Evolutionary conservation across 2,113 vertebrate genomes (phyloP).

Genomic region (Eulemur rufifrons): DNA sequence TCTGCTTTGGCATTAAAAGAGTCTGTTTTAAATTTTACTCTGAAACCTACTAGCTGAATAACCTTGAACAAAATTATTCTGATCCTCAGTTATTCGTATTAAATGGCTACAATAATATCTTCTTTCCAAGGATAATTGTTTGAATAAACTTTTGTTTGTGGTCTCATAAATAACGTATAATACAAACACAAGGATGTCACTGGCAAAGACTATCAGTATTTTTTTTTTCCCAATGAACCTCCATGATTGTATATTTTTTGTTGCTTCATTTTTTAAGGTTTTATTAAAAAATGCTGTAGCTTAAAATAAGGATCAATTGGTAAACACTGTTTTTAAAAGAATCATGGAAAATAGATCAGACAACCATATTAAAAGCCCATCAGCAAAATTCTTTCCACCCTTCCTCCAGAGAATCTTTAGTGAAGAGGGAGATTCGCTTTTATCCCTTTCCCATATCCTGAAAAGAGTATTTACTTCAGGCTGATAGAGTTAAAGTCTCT

Average conservation of each 20-base stretch:
- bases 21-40: constrained; percentile 36
- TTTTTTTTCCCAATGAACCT: neutral
- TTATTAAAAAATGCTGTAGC: neutral
- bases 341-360: neutral
- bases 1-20: constrained; percentile 27
- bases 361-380: neutral
- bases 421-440: neutral
- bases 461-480: neutral
- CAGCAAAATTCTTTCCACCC: neutral
- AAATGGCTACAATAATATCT: neutral
- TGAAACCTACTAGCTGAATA: constrained; percentile 11
- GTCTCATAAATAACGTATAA: neutral
- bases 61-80: neutral
- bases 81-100: neutral
- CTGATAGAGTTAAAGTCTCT: neutral
- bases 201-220: neutral
- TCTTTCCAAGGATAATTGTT: neutral
- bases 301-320: constrained; percentile 32
- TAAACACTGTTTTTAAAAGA: neutral
- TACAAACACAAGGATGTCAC: neutral
- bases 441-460: neutral
- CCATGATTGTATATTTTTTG: neutral
- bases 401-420: neutral
- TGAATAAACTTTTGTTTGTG: neutral
- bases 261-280: neutral